A percentile compares a stretch with the other conserved stretches of the same genome.
phyloP scores from a whole-genome alignment of 1,140 invertebrate species.

The Glomeris maerens region DNA sequence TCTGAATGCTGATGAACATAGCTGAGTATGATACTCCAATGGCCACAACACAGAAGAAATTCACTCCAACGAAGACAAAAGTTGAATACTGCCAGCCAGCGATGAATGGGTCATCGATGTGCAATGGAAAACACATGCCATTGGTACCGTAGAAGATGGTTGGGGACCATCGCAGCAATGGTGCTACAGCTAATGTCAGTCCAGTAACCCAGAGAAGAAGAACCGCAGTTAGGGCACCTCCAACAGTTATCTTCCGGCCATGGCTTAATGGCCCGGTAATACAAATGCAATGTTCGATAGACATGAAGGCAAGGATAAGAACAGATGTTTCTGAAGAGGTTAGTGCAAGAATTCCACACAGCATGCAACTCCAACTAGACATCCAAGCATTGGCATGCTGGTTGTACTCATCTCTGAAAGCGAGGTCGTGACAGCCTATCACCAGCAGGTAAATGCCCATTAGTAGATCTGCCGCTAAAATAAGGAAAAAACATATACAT shows the following conservation, averaged over 20 bases:
- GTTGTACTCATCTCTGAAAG: conserved; percentile 48
- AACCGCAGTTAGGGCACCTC: conserved; percentile 39
- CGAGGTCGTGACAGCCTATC: conserved; percentile 49
- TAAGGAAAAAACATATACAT: neutral
- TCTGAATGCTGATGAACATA: conserved; percentile 48
- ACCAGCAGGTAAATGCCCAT: conserved; percentile 63
- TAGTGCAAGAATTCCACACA: conserved; percentile 48
- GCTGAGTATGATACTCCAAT: conserved; percentile 46
- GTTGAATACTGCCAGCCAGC: conserved; percentile 60
- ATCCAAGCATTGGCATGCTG: conserved; percentile 48
- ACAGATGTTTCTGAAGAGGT: conserved; percentile 56
- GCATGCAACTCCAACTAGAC: conserved; percentile 47
- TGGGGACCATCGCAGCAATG: conserved; percentile 46
- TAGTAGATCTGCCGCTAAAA: conserved; percentile 52
- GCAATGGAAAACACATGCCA: conserved; percentile 55
- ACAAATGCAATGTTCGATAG: conserved; percentile 53
- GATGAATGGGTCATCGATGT: conserved; percentile 52
- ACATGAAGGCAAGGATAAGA: conserved; percentile 58
- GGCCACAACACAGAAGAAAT: conserved; percentile 42
- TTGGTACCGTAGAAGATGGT: conserved; percentile 54
- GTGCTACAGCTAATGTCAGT: conserved; percentile 46
- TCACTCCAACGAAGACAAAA: conserved; percentile 55
- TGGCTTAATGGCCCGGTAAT: conserved; percentile 52
- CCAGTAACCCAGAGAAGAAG: conserved; percentile 48
- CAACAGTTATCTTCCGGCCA: conserved; percentile 39